A percentile compares a stretch with the other conserved stretches of the same genome.
Conservation (phyloP, 2,113 vertebrate genomes). For the Lamprotornis superbus region DNA sequence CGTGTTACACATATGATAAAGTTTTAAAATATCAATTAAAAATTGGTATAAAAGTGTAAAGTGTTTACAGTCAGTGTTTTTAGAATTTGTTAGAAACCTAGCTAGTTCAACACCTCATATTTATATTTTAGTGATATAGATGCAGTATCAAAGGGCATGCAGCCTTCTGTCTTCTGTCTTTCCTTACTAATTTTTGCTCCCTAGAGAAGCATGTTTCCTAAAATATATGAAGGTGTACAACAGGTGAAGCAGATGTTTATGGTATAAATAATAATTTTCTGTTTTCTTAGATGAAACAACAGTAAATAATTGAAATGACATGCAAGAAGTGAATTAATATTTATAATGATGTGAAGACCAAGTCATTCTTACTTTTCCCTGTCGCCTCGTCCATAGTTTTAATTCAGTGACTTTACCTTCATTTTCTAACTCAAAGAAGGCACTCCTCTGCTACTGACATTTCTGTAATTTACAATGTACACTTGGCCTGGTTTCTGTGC, state of each 20-base stretch:
- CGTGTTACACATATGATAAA: rapidly evolving
- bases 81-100: background rate
- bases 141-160: background rate
- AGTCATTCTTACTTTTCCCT: background rate
- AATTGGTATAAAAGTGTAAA: background rate
- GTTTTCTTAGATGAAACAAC: background rate
- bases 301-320: background rate
- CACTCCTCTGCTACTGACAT: background rate
- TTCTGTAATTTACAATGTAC: background rate
- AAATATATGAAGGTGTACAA: background rate
- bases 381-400: background rate
- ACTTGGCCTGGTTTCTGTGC: background rate
- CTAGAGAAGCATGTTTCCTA: background rate
- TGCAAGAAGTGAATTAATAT: background rate
- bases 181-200: background rate
- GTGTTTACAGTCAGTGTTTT: background rate
- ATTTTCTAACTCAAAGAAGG: background rate
- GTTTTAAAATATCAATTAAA: background rate
- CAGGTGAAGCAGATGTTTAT: background rate
- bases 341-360: background rate
- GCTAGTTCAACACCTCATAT: background rate
- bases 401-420: background rate
- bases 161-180: background rate
- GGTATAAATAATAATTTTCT: background rate
- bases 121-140: background rate